These are phyloP conservation scores for Speoplatyrhinus poulsoni DNA, from an alignment of 2,113 vertebrate genomes.

Conservation along the genomic window DNA sequence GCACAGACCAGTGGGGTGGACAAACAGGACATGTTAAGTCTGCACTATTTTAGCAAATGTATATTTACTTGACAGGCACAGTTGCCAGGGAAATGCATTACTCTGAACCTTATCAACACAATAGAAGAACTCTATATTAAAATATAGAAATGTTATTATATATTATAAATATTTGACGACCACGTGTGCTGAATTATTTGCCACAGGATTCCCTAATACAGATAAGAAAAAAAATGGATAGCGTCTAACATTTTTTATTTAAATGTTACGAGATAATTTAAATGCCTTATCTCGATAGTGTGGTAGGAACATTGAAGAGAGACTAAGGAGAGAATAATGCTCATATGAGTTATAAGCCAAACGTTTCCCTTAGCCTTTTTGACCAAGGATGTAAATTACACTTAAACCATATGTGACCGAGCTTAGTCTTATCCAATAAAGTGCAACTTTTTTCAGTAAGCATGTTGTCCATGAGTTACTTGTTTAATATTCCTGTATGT, in stretches of 20 bases:
- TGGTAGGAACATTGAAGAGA: too few relatives aligned
- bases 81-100: neutral
- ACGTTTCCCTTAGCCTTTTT: conserved; percentile 19
- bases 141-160: too few relatives aligned
- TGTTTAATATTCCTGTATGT: neutral
- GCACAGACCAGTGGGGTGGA: conserved; percentile 27
- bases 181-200: too few relatives aligned
- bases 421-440: neutral
- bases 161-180: too few relatives aligned
- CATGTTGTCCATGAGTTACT: neutral
- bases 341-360: conserved; percentile 37
- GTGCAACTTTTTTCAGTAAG: neutral
- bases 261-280: too few relatives aligned
- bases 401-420: neutral
- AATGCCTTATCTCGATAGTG: too few relatives aligned
- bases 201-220: too few relatives aligned
- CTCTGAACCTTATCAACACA: too few relatives aligned
- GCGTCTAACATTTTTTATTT: too few relatives aligned
- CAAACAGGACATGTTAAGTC: conserved; percentile 27
- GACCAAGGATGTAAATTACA: conserved; percentile 35
- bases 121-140: too few relatives aligned
- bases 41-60: neutral
- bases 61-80: neutral
- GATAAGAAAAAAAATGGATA: too few relatives aligned
- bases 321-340: neutral